phyloP scores from a whole-genome alignment of 2,888 invertebrate species.

The Xestia xanthographa region DNA sequence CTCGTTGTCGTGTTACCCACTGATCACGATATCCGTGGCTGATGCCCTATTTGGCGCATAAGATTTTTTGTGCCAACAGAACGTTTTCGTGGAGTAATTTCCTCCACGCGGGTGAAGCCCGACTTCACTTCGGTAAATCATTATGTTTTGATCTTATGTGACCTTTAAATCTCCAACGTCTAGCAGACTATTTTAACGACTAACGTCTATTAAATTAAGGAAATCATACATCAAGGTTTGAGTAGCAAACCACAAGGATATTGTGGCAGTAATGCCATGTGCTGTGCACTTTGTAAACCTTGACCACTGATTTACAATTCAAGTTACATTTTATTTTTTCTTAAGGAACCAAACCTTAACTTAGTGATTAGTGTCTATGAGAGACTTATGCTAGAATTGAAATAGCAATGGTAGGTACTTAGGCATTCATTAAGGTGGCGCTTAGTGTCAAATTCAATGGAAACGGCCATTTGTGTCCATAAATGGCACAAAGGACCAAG shows the following conservation, averaged over 20 bases:
- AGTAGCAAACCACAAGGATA: constrained; percentile 31
- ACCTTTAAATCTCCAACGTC: constrained; percentile 11
- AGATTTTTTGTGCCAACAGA: too few species aligned
- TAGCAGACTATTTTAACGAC: constrained; percentile 5
- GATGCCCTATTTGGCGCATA: too few species aligned
- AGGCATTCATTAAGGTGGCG: neutral
- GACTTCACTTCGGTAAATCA: neutral
- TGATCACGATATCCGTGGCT: too few species aligned
- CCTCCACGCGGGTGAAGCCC: rapidly evolving
- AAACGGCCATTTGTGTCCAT: neutral
- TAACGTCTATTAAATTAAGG: constrained; percentile 35
- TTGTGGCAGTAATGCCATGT: neutral
- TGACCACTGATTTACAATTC: neutral
- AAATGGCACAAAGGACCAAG: too few species aligned
- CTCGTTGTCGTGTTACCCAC: too few species aligned
- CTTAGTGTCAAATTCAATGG: neutral
- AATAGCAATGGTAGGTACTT: neutral
- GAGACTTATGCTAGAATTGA: neutral
- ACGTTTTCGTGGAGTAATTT: neutral
- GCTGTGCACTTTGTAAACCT: neutral
- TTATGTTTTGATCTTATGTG: constrained; percentile 3
- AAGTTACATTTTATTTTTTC: neutral
- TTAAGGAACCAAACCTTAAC: too few species aligned
- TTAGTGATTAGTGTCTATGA: too few species aligned
- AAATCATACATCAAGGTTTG: constrained; percentile 47